Base-by-base conservation (phyloP, 2,888 invertebrate genomes). In the Hymenopus coronatus region DNA sequence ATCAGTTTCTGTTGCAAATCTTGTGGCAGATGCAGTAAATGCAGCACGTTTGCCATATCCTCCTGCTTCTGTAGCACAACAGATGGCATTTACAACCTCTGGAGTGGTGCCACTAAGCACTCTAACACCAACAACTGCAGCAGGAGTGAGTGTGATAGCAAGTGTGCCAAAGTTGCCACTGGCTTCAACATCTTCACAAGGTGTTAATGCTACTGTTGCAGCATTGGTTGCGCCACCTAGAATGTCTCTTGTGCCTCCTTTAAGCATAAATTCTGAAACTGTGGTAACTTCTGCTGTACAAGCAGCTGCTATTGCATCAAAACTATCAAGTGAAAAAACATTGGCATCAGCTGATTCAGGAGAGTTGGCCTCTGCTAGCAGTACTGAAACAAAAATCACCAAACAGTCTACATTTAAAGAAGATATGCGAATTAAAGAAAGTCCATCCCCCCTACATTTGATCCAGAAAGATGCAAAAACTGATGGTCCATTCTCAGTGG, bases 21-120 rank as follows among this genome's bases (percentile, higher is more conserved):
- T 91, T 15, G 91, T 92, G 33, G 91, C 92, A 9, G 92, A 91
- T 91, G 90, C 90, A 40, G 91, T 91, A 1, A 90, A 90, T 85
- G 90, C 91, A 33, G 90, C 91, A 84, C 89, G 91, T 54, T 89
- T 90, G 70, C 90, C 91, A 28, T 91, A 90, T 88, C 91, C 91
- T 46, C 90, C 90, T 54, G 89, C 88, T 28, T 28, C 84, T 27
- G 28, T 70, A 12, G 70, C 70, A 46, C 83, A 86, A 6, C 89
- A 82, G 30, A n/a, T 83, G 27, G 28, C 87, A 28, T 83, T 87
- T 28, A 89, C 90, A 25, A 88, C 90, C 33, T 82, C 30, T 3
- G 84, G 85, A 27, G 54, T 88, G 40, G 81, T 84, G 8, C 28
- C 87, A 20, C 54, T 87, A 28, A 84, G 81, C 40, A 85, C 30